These are phyloP conservation scores for Eulemur mongoz DNA, from an alignment of 2,797 vertebrate species.

Conservation along the genomic window DNA sequence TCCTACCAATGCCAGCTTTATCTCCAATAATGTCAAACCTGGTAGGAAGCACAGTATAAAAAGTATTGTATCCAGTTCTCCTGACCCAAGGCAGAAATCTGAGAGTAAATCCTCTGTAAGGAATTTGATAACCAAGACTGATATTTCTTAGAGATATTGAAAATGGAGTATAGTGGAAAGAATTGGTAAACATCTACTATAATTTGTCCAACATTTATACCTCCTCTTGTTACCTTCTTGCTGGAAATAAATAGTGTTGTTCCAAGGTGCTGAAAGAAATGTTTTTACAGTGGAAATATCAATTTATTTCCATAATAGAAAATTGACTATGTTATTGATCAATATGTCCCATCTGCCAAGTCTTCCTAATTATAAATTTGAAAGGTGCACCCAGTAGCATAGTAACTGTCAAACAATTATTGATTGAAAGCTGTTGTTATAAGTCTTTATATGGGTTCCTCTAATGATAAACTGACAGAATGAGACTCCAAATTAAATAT, in stretches of 20 bases:
- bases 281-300: slow-evolving; percentile 67
- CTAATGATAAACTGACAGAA: slow-evolving; percentile 31
- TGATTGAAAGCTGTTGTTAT: slow-evolving; percentile 57
- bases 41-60: neutral
- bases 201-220: slow-evolving; percentile 65
- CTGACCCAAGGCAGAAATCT: neutral
- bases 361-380: slow-evolving; percentile 71
- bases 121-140: neutral
- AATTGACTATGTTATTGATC: slow-evolving; percentile 75
- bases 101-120: neutral
- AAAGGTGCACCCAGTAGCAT: slow-evolving; percentile 50
- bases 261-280: slow-evolving; percentile 62
- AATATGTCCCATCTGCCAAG: slow-evolving; percentile 69
- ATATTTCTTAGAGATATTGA: neutral
- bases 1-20: neutral
- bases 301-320: slow-evolving; percentile 76
- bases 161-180: neutral
- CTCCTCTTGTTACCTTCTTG: slow-evolving; percentile 64
- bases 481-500: slow-evolving; percentile 50
- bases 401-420: slow-evolving; percentile 65
- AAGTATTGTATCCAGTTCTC: neutral
- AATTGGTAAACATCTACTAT: neutral
- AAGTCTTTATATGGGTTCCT: slow-evolving; percentile 29
- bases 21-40: neutral
- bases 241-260: slow-evolving; percentile 64